Evolutionary conservation across 2,888 invertebrate species (phyloP), one percentile per base, ranked within the genome.

Genomic region (Drosophila nigricruria): DNA sequence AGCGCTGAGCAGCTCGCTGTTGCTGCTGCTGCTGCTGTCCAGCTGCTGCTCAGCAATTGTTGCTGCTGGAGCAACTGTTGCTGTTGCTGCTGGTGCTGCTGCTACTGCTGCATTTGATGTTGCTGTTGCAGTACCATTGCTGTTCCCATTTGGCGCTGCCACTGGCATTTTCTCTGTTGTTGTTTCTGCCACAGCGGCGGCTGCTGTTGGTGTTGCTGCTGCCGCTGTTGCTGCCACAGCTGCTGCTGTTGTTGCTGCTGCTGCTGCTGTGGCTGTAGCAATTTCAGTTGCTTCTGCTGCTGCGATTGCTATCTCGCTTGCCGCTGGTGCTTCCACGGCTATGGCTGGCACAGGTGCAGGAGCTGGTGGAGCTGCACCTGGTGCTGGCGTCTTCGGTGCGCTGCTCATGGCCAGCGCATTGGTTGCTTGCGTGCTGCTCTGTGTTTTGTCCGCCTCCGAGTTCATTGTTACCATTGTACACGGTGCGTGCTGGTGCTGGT

Each of bases 391-490:
- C 61, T 91, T 91, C 52, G 80, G 69, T 63, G 81, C 82, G 54
- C 70, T 88, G 71, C 82, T 82, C 74, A 85, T 79, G 40, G 82
- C 80, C 65, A 82, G 77, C 45, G 88, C 84, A 66, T 82, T 79
- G 69, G 87, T 83, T 79, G 90, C 89, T 75, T 86, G 84, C 57
- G 81, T 81, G 73, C 78, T 79, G 67, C 70, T 79, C 79, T 91
- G 88, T 73, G 92, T 91, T 89, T 92, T 93, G 90, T 93, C 93
- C 81, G 91, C 86, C 80, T 93, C 93, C 71, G 93, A 92, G 83
- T 92, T 93, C 93, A 93, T 93, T 81, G 93, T 93, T 92, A 93
- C 93, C 93, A 91, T 92, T 90, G 89, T 91, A 67, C 61, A 71
- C 66, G 58, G 58, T 49, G 54, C 49, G 62, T 50, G 40, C 52